These are phyloP conservation scores for Myopa testacea DNA, from an alignment of 2,888 invertebrate species.

Conservation along the genomic window DNA sequence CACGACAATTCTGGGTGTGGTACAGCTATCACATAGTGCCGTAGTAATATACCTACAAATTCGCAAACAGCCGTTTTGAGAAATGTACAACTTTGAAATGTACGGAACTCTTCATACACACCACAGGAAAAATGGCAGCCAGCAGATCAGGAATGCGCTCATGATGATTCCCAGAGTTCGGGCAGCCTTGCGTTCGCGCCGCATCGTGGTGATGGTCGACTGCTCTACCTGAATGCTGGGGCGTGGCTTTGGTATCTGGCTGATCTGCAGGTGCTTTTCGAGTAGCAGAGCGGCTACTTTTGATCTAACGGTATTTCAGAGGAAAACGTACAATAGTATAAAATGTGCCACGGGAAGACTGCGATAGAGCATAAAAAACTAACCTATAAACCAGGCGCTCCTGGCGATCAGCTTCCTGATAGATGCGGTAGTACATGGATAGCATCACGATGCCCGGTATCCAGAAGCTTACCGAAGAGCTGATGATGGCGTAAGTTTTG, in stretches of 20 bases:
- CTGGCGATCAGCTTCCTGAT: constrained; percentile 85
- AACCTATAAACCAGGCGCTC: constrained; percentile 87
- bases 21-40: constrained; percentile 81
- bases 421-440: constrained; percentile 91
- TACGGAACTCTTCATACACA: constrained; percentile 67
- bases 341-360: not conserved
- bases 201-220: constrained; percentile 87
- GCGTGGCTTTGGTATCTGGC: constrained; percentile 82
- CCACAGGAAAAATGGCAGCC: constrained; percentile 97
- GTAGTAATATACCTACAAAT: constrained; percentile 84
- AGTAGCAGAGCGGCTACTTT: constrained; percentile 88
- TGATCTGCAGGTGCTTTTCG: constrained; percentile 90
- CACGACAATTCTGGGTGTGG: constrained; percentile 86
- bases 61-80: not conserved
- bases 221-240: constrained; percentile 79
- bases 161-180: constrained; percentile 96
- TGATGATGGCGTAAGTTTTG: constrained; percentile 86
- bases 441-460: constrained; percentile 94
- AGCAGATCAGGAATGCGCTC: constrained; percentile 94
- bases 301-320: constrained; percentile 72
- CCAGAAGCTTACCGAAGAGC: constrained; percentile 93
- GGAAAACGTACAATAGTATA: too few species aligned
- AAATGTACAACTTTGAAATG: not conserved
- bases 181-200: constrained; percentile 89
- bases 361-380: constrained; percentile 54